Conservation (phyloP, 2,888 invertebrate genomes). For the Sarcophaga carnaria region DNA sequence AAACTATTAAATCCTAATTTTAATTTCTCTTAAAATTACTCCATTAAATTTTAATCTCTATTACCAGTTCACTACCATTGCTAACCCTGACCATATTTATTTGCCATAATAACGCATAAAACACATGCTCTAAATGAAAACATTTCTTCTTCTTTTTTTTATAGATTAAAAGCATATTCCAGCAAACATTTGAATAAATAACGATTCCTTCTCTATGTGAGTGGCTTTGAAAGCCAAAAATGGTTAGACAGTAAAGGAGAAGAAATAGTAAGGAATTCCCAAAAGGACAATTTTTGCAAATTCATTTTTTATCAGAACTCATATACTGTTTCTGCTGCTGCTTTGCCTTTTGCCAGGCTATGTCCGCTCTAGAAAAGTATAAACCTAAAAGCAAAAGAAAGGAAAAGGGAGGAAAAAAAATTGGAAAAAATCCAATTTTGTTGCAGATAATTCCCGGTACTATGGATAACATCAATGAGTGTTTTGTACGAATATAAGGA, state of each 20-base stretch:
- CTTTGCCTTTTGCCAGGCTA: not conserved
- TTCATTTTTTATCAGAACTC: conserved; percentile 69
- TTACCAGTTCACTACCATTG: too few species aligned
- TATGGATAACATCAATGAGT: not conserved
- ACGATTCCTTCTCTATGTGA: not conserved
- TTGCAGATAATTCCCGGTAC: conserved; percentile 62
- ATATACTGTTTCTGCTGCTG: conserved; percentile 22
- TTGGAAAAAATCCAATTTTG: conserved; percentile 66
- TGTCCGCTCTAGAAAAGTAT: not conserved
- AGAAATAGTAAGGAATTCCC: conserved; percentile 72
- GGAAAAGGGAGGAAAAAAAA: conserved; percentile 5
- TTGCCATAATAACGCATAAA: not conserved
- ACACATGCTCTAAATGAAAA: conserved; percentile 14
- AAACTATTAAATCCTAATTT: too few species aligned
- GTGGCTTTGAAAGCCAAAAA: conserved; percentile 32
- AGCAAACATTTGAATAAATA: not conserved
- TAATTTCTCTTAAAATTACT: too few species aligned
- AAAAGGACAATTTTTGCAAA: conserved; percentile 72
- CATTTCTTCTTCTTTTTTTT: not conserved
- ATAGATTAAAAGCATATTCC: conserved; percentile 14
- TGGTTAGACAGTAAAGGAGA: conserved; percentile 22
- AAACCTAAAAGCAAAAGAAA: not conserved
- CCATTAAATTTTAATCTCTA: too few species aligned
- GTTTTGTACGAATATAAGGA: conserved; percentile 73
- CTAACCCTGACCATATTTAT: not conserved